These are phyloP conservation scores for Neolamprologus kungweensis DNA, from an alignment of 2,113 vertebrate species.

Conservation along the genomic window DNA sequence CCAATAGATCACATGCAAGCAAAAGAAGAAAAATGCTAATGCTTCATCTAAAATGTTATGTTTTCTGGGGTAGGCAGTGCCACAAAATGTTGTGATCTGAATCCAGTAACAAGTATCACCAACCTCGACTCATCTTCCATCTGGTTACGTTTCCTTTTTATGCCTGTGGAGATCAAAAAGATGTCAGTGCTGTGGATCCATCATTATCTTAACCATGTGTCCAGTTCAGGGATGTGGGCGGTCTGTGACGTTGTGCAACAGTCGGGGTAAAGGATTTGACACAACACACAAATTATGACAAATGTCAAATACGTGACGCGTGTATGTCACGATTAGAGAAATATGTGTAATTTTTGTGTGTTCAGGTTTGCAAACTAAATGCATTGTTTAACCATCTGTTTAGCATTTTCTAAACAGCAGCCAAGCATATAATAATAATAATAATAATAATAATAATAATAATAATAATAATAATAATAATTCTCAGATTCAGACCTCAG, in stretches of 20 bases:
- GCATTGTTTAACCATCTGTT: background rate
- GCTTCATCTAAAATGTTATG: background rate
- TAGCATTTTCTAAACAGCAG: background rate
- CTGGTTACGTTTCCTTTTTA: background rate
- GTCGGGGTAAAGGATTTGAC: background rate
- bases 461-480: background rate
- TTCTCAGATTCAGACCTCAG: too few species aligned
- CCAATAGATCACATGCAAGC: background rate
- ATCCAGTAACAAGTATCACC: background rate
- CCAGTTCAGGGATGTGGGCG: background rate
- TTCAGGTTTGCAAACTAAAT: background rate
- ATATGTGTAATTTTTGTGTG: background rate
- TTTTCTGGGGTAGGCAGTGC: background rate
- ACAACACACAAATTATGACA: background rate
- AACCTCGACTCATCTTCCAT: rapidly evolving
- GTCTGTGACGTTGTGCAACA: background rate
- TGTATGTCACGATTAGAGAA: rapidly evolving
- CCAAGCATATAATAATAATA: background rate
- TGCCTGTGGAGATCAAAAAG: rapidly evolving
- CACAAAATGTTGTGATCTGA: background rate
- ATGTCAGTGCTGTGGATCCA: background rate
- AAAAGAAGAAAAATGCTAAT: background rate
- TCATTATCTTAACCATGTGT: background rate
- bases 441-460: background rate
- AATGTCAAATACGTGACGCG: rapidly evolving